Percentiles rank a stretch among this genome's conserved stretches.
These are phyloP conservation scores for Drosophila sordidapex DNA, from an alignment of 2,888 invertebrate genomes.

Conservation along the genomic window DNA sequence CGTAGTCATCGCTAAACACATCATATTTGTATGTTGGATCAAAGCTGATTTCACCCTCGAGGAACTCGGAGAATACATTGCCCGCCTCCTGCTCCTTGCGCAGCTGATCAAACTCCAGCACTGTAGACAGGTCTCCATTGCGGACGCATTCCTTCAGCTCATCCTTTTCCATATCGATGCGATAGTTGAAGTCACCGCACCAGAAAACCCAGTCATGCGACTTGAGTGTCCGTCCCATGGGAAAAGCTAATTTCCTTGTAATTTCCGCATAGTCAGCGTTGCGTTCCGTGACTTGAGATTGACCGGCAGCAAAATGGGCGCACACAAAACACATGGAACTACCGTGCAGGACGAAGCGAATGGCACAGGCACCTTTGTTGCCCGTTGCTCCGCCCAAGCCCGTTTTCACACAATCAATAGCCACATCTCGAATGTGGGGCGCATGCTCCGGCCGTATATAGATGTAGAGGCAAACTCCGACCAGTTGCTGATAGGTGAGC, in stretches of 20 bases:
- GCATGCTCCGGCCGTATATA: slow-evolving; percentile 96
- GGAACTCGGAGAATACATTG: slow-evolving; percentile 95
- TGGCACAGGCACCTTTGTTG: slow-evolving; percentile 98
- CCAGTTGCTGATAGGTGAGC: slow-evolving; percentile 96
- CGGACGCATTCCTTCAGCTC: slow-evolving; percentile 94
- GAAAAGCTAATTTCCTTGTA: slow-evolving; percentile 94
- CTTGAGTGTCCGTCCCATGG: slow-evolving; percentile 95
- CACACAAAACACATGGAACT: slow-evolving; percentile 99
- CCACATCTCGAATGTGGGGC: slow-evolving; percentile 95
- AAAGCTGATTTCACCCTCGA: slow-evolving; percentile 96
- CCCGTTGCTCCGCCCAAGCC: slow-evolving; percentile 98
- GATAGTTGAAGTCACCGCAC: slow-evolving; percentile 99
- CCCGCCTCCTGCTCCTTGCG: slow-evolving; percentile 91
- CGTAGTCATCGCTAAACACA: slow-evolving; percentile 98
- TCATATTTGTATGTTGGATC: slow-evolving; percentile 99
- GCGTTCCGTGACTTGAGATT: slow-evolving; percentile 94
- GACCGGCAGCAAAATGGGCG: slow-evolving; percentile 99
- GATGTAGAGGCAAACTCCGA: slow-evolving; percentile 98
- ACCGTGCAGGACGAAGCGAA: slow-evolving; percentile 95
- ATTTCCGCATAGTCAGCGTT: slow-evolving; percentile 99
- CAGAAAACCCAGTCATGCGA: slow-evolving; percentile 99
- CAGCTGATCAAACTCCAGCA: slow-evolving; percentile 95
- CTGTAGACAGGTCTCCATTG: slow-evolving; percentile 87
- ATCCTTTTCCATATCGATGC: slow-evolving; percentile 97
- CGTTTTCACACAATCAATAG: slow-evolving; percentile 98